Base-by-base conservation (phyloP, 1,140 invertebrate species). In the Drosophila tsacasi region DNA sequence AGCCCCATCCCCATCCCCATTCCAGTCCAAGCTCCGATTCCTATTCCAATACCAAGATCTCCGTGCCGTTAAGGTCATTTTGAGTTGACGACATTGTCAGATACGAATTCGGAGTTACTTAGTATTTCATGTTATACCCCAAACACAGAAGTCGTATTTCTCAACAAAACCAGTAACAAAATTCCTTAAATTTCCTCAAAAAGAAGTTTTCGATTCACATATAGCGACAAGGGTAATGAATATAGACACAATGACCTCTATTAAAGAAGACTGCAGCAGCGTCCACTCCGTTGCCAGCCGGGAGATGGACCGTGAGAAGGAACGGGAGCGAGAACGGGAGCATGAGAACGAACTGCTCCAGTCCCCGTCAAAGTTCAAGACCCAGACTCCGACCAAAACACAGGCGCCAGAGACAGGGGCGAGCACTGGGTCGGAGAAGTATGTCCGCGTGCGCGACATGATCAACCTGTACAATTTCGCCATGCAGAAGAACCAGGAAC, bases 381-480 rank as follows among this genome's bases (percentile, higher is more conserved):
- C 37, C 12, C 27, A 59, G 19, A 19, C 10, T 21, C 49, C 46
- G 7, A 5, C 21, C 0, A 37, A 42, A 40, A 23, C 32, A 37
- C 27, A 54, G 19, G n/a, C 10, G 6, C 42, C 57, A 13, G 49
- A 57, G 5, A 5, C 25, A n/a, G 74, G 37, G 23, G 27, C 39
- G 10, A 25, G 39, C 27, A 21, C 27, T 2, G 21, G 27, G 5
- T 12, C 68, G 35, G 84, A 89, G 49, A 66, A 79, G 2, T 75
- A 74, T 5, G 81, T 90, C 15, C 71, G 81, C 15, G 85, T 90
- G 5, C 85, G 81, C 7, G 85, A 90, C 35, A 85, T 90, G 85
- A 90, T 90, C 13, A 85, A 90, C 27, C 32, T 90, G 4, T 90
- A 90, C 42, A 90, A 90, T 44, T 79, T 74, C 49, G 85, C 85